Conservation (phyloP, 2,113 vertebrate species). For the Syngnathus scovelli region DNA sequence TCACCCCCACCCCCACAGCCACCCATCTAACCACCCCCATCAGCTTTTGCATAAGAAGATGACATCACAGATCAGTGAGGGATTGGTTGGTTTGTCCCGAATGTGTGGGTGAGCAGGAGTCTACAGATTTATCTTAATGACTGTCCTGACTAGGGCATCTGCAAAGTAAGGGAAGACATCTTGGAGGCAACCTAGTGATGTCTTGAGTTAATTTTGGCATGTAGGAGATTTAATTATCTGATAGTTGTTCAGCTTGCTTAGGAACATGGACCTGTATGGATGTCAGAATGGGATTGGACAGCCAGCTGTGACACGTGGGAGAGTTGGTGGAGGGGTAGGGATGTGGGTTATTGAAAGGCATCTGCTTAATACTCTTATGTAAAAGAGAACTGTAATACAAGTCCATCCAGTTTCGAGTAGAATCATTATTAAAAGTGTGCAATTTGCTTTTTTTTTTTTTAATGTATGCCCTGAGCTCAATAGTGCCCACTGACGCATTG, state of each 20-base stretch:
- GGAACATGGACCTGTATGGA: conserved; percentile 16
- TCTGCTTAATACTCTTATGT: conserved; percentile 75
- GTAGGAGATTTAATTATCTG: background rate
- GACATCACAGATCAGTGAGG: conserved; percentile 63
- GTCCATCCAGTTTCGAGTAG: conserved; percentile 45
- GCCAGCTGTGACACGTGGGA: conserved; percentile 31
- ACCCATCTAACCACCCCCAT: conserved; percentile 50
- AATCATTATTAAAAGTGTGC: conserved; percentile 60
- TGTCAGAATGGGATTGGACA: conserved; percentile 36
- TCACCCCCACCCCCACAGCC: conserved; percentile 2
- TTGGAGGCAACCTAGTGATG: background rate
- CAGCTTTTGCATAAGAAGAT: conserved; percentile 67
- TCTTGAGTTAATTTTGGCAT: background rate
- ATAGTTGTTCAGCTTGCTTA: conserved; percentile 1
- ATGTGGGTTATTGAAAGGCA: conserved; percentile 50
- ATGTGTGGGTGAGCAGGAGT: conserved; percentile 21
- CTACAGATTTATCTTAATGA: conserved; percentile 20
- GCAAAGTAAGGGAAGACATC: background rate
- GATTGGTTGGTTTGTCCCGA: conserved; percentile 42
- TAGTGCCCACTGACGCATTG: background rate
- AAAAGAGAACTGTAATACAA: conserved; percentile 68
- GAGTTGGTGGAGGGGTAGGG: conserved; percentile 3
- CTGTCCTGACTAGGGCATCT: background rate
- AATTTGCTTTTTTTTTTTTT: conserved; percentile 30
- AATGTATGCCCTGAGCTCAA: background rate